These are phyloP conservation scores for Volucella inflata DNA, from an alignment of 2,888 invertebrate genomes.

Conservation along the genomic window DNA sequence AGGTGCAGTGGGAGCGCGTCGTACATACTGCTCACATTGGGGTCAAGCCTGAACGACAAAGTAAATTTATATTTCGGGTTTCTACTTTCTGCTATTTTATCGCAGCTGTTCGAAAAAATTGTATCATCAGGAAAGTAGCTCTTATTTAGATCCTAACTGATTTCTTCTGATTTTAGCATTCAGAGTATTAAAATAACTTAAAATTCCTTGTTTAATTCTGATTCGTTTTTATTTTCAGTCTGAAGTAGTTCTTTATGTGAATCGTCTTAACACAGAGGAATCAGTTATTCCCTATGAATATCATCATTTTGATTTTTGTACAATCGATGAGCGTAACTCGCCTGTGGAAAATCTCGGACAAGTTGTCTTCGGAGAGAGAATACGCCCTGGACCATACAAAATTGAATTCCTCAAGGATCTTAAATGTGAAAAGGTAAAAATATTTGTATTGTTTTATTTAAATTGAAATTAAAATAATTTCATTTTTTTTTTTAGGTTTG, in stretches of 20 bases:
- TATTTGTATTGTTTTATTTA: not conserved
- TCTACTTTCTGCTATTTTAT: too few relatives aligned
- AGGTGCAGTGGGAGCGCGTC: too few relatives aligned
- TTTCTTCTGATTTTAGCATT: too few relatives aligned
- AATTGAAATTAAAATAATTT: not conserved
- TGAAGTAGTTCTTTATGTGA: slow-evolving; percentile 95
- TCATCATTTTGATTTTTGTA: slow-evolving; percentile 98
- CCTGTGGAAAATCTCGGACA: slow-evolving; percentile 99
- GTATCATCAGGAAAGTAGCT: too few relatives aligned
- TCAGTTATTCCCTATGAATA: slow-evolving; percentile 99
- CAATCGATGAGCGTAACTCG: slow-evolving; percentile 89
- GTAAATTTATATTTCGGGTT: too few relatives aligned
- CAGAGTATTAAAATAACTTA: too few relatives aligned
- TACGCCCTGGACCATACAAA: slow-evolving; percentile 96
- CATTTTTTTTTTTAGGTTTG: slow-evolving; percentile 84
- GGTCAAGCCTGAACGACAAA: too few relatives aligned
- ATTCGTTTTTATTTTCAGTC: slow-evolving; percentile 87
- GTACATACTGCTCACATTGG: too few relatives aligned
- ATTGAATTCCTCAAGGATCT: slow-evolving; percentile 92
- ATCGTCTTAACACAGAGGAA: slow-evolving; percentile 98
- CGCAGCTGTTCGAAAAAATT: too few relatives aligned
- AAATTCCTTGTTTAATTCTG: not conserved
- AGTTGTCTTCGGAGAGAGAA: slow-evolving; percentile 99
- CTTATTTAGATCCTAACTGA: too few relatives aligned
- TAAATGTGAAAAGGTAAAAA: slow-evolving; percentile 85